Evolutionary conservation across 2,888 invertebrate species (phyloP).

Genomic region (Deroplatys truncata): DNA sequence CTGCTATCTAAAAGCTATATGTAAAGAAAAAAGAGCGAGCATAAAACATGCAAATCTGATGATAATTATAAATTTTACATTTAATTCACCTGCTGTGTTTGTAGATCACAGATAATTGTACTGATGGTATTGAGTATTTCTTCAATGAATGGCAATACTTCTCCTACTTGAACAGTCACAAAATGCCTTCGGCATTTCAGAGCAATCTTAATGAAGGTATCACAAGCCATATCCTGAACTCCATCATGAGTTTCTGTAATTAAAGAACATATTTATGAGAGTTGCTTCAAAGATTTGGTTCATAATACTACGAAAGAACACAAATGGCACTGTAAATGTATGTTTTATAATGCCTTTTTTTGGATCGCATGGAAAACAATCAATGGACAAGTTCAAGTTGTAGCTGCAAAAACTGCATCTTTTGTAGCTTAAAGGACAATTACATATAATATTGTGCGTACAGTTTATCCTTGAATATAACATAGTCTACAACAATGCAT

Average conservation of each 20-base stretch:
- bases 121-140: conserved; percentile 95
- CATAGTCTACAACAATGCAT: too few species aligned
- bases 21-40: too few species aligned
- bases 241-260: conserved; percentile 92
- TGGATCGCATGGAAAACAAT: too few species aligned
- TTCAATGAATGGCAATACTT: conserved; percentile 96
- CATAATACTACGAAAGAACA: background rate
- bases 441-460: too few species aligned
- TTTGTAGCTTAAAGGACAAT: too few species aligned
- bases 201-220: conserved; percentile 99
- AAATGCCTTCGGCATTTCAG: conserved; percentile 97
- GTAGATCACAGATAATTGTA: conserved; percentile 97
- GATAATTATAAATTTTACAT: background rate
- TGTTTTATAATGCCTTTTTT: too few species aligned
- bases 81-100: conserved; percentile 82
- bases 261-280: background rate
- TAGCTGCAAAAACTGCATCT: too few species aligned
- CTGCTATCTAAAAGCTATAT: too few species aligned
- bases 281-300: background rate
- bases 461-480: too few species aligned
- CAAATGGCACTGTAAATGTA: too few species aligned
- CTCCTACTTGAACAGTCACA: conserved; percentile 93
- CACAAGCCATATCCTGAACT: conserved; percentile 99
- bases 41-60: background rate
- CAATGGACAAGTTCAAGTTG: too few species aligned